A percentile compares a stretch with the other conserved stretches of the same genome.
phyloP scores from a whole-genome alignment of 2,888 invertebrate genomes.

The Operophtera brumata region DNA sequence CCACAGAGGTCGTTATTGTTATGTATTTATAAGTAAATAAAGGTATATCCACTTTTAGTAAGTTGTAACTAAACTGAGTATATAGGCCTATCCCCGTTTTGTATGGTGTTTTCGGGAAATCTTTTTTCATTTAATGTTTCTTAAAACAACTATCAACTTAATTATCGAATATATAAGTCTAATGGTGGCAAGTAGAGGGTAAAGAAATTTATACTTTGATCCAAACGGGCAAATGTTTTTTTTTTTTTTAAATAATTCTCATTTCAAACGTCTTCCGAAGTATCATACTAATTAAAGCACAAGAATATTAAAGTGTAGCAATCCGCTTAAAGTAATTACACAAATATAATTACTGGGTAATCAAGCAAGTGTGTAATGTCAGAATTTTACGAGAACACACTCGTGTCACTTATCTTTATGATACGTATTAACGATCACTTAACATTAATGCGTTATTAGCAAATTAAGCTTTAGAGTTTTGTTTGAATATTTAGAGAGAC shows the following conservation, averaged over 20 bases:
- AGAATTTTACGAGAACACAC: conserved; percentile 42
- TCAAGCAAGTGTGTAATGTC: conserved; percentile 41
- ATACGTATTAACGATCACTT: conserved; percentile 23
- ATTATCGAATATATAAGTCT: too few species aligned
- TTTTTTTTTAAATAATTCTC: not conserved
- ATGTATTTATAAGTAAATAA: too few species aligned
- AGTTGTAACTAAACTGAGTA: too few species aligned
- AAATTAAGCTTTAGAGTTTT: conserved; percentile 2
- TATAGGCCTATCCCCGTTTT: too few species aligned
- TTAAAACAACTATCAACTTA: too few species aligned
- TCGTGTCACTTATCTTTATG: conserved; percentile 25
- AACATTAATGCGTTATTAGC: conserved; percentile 18
- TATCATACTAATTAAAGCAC: conserved; percentile 9
- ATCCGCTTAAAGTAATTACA: conserved; percentile 42
- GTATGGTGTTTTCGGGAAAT: too few species aligned
- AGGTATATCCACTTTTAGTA: too few species aligned
- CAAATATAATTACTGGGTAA: conserved; percentile 46
- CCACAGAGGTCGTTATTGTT: too few species aligned
- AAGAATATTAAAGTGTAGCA: conserved; percentile 27
- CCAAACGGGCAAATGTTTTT: too few species aligned
- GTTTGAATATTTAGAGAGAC: not conserved
- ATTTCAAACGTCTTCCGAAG: not conserved
- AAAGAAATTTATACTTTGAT: too few species aligned
- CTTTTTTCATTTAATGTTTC: too few species aligned
- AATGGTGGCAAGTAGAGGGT: too few species aligned